Evolutionary conservation across 2,797 vertebrate species (phyloP), one percentile per base, ranked within the genome.

Genomic region (Psittacula derbiana): DNA sequence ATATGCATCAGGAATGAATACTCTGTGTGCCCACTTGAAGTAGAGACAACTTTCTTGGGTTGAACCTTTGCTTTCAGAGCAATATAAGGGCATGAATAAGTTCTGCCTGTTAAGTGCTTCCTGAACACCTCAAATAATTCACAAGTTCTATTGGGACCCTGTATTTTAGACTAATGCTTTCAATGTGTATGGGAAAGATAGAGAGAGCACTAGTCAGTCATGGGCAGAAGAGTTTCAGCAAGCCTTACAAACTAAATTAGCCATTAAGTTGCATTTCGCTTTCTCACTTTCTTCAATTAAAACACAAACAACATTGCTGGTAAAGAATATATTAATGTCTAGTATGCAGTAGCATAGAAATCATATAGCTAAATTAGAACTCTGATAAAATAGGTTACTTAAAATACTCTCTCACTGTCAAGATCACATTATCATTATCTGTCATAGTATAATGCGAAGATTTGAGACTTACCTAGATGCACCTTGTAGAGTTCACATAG

Each of bases 111-210:
- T 49, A 30, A 21, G 21, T 72, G 57, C 64, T 92, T 85, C n/a
- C 18, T 20, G 31, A 50, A 21, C 17, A 55, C 12, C n/a, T 80
- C n/a, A 36, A 36, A 36, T 36, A 36, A 31, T 71, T 58, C 23
- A 20, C 30, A 52, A 1, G 41, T 13, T 15, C 15, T 53, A 0
- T 17, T 67, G 40, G 3, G 6, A 79, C 16, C 12, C 28, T 62
- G 16, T 53, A 40, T 6, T 57, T 88, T 36, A 33, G 33, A 28
- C 10, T 58, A 16, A 27, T 53, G 8, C 47, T 16, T 58, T 17
- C 15, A 6, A 2, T 17, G 13, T 24, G 36, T 11, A 16, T 19
- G 12, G 11, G 36, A n/a, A 33, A 33, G 23, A 19, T 7, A 1
- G 1, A 31, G 47, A 5, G 12, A 43, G 3, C 20, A 3, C 9